Evolutionary conservation across 1,140 invertebrate genomes (phyloP), one percentile per base, ranked within the genome.

Genomic region (Rhynchophorus ferrugineus): DNA sequence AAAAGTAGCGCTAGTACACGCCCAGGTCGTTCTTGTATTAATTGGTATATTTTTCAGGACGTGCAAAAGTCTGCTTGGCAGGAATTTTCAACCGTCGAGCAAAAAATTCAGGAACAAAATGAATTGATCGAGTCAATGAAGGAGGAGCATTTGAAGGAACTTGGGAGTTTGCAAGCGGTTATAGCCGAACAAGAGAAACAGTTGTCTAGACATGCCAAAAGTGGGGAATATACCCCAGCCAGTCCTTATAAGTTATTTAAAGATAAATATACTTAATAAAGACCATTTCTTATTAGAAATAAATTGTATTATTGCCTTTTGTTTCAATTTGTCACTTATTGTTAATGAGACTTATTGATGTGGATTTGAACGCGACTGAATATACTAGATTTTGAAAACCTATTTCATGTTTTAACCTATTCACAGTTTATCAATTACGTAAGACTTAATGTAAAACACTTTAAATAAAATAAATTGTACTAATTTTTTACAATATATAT

Each of bases 131-230:
- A 70, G 37, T 60, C 65, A 36, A 70, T 77, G 68, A 77, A 76
- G 59, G 57, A 66, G 2, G 70, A 77, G 43, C 73, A 78, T 61
- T 61, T 68, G 41, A 64, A 68, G 44, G 76, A 79, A 63, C 54
- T 76, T 20, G 62, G 72, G 35, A 64, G 71, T 22, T 63, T 79
- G 8, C 70, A 73, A 49, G 58, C 70, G 48, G 52, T 78, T 18
- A 60, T 79, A 18, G 76, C 75, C 44, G 73, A 76, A 45, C 78
- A 78, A 49, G 72, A 76, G 48, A 75, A 78, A 41, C 67, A 64
- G 35, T 14, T 55, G 20, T 16, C 41, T 3, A 55, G 41, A 44
- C 24, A 69, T 65, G 43, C 55, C 75, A 29, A 43, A 49, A 21
- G 18, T 57, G 11, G 59, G 50, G 45, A 53, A 34, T 29, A 48